phyloP scores from a whole-genome alignment of 2,797 vertebrate genomes.

The Agapornis canus region DNA sequence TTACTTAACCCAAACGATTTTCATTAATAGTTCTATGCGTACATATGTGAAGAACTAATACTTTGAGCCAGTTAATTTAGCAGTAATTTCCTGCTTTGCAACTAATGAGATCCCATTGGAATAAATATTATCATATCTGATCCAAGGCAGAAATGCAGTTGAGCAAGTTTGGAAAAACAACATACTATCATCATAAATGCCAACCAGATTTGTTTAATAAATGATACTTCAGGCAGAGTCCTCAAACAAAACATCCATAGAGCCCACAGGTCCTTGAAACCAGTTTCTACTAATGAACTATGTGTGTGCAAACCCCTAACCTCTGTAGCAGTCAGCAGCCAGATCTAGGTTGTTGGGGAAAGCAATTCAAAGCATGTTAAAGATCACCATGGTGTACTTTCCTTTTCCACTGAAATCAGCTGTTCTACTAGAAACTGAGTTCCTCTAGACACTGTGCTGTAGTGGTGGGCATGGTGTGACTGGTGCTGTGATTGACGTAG shows the following conservation, averaged over 20 bases:
- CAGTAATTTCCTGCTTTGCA: conserved; percentile 4
- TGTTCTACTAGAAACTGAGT: neutral
- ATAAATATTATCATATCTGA: conserved; percentile 3
- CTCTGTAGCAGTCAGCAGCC: neutral
- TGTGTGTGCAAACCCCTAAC: neutral
- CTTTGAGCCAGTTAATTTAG: conserved; percentile 1
- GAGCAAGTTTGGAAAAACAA: neutral
- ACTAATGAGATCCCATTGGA: conserved; percentile 25
- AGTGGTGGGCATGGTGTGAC: neutral
- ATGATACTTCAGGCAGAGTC: neutral
- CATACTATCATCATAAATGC: neutral
- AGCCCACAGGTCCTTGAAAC: neutral
- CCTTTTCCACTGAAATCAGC: neutral
- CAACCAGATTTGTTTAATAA: conserved; percentile 8
- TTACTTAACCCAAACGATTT: neutral
- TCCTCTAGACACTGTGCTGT: neutral
- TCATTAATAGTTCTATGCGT: neutral
- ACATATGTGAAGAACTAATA: neutral
- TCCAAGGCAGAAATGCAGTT: neutral
- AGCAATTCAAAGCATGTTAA: neutral
- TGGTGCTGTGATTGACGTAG: neutral
- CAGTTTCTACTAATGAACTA: accelerated
- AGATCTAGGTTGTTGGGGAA: neutral
- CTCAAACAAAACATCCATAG: neutral
- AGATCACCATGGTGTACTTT: neutral